Conservation (phyloP, 2,888 invertebrate species). For the Brachypalpus laphriformis region DNA sequence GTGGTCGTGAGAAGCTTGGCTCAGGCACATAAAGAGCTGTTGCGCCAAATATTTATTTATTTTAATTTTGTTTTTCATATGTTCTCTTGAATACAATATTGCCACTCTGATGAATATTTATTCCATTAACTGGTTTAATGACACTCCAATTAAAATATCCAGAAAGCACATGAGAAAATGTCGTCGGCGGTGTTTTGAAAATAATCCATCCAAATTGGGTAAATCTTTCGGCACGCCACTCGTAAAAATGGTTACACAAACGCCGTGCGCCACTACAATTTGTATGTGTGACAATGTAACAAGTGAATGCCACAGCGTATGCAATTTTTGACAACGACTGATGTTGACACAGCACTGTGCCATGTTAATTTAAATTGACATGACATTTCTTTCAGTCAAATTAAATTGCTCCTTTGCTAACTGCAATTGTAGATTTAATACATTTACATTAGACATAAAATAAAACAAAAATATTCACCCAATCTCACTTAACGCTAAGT, state of each 20-base stretch:
- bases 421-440: no score
- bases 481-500: background rate
- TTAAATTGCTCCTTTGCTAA: background rate
- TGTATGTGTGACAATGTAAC: conserved; percentile 29
- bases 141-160: conserved; percentile 50
- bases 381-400: conserved; percentile 51
- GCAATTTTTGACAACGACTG: conserved; percentile 23
- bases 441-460: background rate
- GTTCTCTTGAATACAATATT: background rate
- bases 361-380: conserved; percentile 29
- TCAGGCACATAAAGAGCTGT: no score
- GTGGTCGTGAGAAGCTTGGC: no score
- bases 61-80: no score
- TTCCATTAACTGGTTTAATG: conserved; percentile 32
- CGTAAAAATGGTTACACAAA: conserved; percentile 44
- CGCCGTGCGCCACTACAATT: conserved; percentile 1
- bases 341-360: background rate
- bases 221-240: conserved; percentile 32
- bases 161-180: background rate
- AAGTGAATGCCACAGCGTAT: conserved; percentile 37
- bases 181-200: conserved; percentile 47
- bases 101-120: background rate
- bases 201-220: conserved; percentile 48
- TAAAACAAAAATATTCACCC: background rate
- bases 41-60: no score